phyloP scores from a whole-genome alignment of 2,797 vertebrate genomes.

The Anisognathus igniventris region DNA sequence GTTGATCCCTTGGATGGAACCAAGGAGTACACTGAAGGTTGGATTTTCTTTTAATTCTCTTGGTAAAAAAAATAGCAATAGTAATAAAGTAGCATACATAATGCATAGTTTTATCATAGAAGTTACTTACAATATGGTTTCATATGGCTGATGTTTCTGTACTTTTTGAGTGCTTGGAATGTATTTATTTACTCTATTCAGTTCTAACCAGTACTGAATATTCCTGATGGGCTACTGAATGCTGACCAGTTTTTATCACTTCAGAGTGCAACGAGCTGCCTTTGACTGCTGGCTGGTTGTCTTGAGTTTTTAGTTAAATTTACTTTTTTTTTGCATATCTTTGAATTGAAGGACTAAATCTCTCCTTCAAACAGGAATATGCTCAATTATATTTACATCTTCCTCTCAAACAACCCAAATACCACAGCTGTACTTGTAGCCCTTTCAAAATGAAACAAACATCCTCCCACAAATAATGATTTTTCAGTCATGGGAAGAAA shows the following conservation, averaged over 20 bases:
- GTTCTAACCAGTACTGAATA: neutral
- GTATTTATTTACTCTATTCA: neutral
- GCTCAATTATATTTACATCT: neutral
- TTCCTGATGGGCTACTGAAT: neutral
- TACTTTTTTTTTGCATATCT: neutral
- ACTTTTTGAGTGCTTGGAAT: neutral
- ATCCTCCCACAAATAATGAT: neutral
- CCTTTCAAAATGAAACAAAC: neutral
- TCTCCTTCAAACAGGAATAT: neutral
- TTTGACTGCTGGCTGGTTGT: neutral
- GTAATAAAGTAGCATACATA: neutral
- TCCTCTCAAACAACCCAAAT: neutral
- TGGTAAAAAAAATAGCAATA: neutral
- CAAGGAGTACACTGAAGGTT: constrained; percentile 98
- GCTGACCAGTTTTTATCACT: neutral
- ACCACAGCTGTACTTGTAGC: neutral
- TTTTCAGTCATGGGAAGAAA: neutral
- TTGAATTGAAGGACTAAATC: neutral
- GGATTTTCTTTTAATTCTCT: constrained; percentile 4
- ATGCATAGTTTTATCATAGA: neutral
- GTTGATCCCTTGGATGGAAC: constrained; percentile 97
- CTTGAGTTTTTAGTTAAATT: neutral
- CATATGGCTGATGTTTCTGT: neutral
- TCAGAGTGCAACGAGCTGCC: neutral
- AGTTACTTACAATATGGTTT: neutral